Conservation (phyloP, 2,797 vertebrate genomes). For the Streptopelia turtur region DNA sequence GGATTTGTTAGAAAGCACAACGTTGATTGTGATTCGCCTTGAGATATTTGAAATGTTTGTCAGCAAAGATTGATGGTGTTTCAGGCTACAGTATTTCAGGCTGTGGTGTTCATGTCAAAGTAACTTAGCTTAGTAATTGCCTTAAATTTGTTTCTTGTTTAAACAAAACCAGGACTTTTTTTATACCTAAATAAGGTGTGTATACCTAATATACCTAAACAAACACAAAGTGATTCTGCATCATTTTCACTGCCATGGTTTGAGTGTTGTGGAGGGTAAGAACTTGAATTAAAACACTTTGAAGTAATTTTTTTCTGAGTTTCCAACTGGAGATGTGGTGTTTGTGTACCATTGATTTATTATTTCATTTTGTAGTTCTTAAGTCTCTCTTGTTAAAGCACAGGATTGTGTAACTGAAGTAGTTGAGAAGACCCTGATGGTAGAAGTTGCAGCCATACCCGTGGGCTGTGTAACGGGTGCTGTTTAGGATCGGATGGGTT, state of each 20-base stretch:
- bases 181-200: background rate
- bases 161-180: background rate
- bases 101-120: background rate
- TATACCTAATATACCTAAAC: background rate
- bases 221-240: background rate
- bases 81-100: background rate
- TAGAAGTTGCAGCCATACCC: background rate
- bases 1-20: background rate
- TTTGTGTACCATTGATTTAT: background rate
- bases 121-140: background rate
- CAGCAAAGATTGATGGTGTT: background rate
- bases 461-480: background rate
- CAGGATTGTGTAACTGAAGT: background rate
- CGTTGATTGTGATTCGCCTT: background rate
- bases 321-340: background rate
- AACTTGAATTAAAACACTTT: background rate
- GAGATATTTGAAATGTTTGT: background rate
- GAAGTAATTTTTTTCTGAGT: background rate
- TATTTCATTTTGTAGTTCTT: background rate
- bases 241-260: background rate
- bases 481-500: background rate
- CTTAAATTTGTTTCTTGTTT: background rate
- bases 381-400: background rate
- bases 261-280: background rate
- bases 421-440: background rate